A percentile compares a stretch with the other conserved stretches of the same genome.
phyloP scores from a whole-genome alignment of 2,888 invertebrate genomes.

The Thecocarcelia acutangulata region DNA sequence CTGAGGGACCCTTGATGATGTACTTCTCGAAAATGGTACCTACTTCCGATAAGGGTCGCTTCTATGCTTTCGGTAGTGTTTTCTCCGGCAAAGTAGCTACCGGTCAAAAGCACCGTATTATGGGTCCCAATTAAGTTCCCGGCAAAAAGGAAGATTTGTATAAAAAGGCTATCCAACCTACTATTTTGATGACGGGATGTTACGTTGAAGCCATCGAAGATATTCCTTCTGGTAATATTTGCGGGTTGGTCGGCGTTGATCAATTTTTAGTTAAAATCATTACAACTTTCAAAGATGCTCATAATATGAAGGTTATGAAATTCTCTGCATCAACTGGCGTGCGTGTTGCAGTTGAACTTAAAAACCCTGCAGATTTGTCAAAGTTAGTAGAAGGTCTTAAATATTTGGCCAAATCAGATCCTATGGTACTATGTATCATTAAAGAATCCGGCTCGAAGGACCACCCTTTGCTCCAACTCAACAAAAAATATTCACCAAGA shows the following conservation, averaged over 20 bases:
- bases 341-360: constrained; percentile 99
- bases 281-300: constrained; percentile 98
- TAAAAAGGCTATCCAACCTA: constrained; percentile 99
- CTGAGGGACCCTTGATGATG: constrained; percentile 99
- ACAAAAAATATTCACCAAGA: no score
- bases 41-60: constrained; percentile 99
- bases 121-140: constrained; percentile 98
- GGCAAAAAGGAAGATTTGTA: constrained; percentile 99
- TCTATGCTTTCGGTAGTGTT: constrained; percentile 99
- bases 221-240: constrained; percentile 99
- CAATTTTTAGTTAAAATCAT: constrained; percentile 99
- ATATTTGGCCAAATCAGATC: constrained; percentile 99
- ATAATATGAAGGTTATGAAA: constrained; percentile 99
- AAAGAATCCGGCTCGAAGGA: constrained; percentile 99
- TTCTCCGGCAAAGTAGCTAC: constrained; percentile 97
- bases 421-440: constrained; percentile 99
- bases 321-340: constrained; percentile 99
- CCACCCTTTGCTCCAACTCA: no score
- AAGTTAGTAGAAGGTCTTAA: constrained; percentile 99
- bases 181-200: constrained; percentile 99
- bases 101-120: constrained; percentile 97
- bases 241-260: constrained; percentile 99
- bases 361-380: constrained; percentile 99
- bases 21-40: constrained; percentile 99
- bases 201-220: constrained; percentile 99